Evolutionary conservation across 2,797 vertebrate genomes (phyloP).

Genomic region (Tangara arthus): DNA sequence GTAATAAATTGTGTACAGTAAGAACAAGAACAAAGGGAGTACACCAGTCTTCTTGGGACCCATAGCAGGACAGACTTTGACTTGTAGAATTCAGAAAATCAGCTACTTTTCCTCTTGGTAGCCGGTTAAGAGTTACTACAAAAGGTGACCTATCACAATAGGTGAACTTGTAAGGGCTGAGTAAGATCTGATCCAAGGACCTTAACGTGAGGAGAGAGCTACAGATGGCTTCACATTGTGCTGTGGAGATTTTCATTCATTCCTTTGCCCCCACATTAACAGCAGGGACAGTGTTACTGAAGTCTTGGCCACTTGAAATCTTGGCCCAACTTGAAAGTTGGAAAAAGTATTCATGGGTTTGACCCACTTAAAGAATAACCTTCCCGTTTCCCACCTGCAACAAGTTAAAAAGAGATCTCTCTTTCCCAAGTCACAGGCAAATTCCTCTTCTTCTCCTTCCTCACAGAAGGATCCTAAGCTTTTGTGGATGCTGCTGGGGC

Average conservation of each 20-base stretch:
- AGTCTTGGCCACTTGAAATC: neutral
- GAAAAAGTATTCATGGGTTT: neutral
- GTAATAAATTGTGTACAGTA: neutral
- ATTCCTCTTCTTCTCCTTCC: neutral
- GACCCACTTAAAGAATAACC: neutral
- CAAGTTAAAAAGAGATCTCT: neutral
- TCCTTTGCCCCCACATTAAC: neutral
- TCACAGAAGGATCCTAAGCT: neutral
- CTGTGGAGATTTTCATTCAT: neutral
- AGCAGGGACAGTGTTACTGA: neutral
- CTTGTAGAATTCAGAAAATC: neutral
- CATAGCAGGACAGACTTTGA: neutral
- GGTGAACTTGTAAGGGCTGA: neutral
- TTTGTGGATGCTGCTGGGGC: neutral
- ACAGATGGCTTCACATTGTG: neutral
- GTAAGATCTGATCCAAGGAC: neutral
- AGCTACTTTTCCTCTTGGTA: neutral
- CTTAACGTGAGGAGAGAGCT: neutral
- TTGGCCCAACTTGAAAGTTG: neutral
- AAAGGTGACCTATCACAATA: neutral
- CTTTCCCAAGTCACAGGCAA: neutral
- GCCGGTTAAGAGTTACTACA: neutral
- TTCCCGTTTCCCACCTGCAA: neutral
- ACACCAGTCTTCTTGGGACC: neutral
- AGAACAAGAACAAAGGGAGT: neutral